Base-by-base conservation (phyloP, 1,140 invertebrate genomes). In the Chionoecetes opilio region DNA sequence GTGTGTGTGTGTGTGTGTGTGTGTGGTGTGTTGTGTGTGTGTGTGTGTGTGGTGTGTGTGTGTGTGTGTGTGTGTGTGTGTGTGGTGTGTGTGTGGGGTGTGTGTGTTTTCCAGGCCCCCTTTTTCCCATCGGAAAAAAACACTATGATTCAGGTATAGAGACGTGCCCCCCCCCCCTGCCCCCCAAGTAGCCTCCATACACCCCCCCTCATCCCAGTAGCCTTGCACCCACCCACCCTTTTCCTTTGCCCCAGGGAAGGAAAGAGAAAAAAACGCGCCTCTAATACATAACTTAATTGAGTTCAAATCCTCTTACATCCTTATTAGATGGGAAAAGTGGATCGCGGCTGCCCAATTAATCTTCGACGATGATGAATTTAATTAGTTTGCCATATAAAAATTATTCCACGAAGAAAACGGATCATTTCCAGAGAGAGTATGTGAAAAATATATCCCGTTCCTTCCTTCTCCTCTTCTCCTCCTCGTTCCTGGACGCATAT, bases 281-380 rank as follows among this genome's bases (percentile, higher is more conserved):
- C 63, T 75, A 75, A 75, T 75, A 75, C 63, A 75, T 75, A 75
- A 75, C 63, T 75, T 75, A 75, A 75, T 75, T 75, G 63, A 75
- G 63, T 75, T 75, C 63, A 75, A 75, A 75, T 75, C 63, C 63
- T 75, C 63, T 75, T 75, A 75, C 63, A 75, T 75, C 63, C 63
- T 75, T 75, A 75, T 75, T 75, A 75, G 63, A 75, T 75, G 26
- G 63, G 63, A 75, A 75, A 75, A 75, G 63, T 75, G 63, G 63
- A 75, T 75, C 63, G 21, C 63, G 63, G 63, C 63, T 75, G 63
- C 63, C 63, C 63, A 75, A 75, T 75, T 75, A 75, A 75, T 75
- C 63, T n/a, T 75, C 63, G 63, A 75, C 63, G 63, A 75, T 75
- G 63, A 75, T 75, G 63, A 75, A 75, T 75, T 75, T 75, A 75